Conservation (phyloP, 2,113 vertebrate genomes). For the Periophthalmus modestus region DNA sequence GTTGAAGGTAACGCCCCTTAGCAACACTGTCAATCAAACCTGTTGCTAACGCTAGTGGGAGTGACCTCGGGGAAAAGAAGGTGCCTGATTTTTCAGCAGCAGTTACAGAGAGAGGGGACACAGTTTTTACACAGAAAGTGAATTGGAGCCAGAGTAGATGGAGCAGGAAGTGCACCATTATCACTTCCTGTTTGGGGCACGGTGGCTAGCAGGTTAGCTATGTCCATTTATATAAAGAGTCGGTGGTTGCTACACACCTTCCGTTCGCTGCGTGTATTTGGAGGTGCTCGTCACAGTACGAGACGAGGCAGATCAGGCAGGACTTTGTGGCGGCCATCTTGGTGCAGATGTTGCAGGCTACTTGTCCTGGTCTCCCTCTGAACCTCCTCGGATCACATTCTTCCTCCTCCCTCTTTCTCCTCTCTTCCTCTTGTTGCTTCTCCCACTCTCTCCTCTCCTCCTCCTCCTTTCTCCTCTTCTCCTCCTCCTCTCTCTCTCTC, state of each 20-base stretch:
- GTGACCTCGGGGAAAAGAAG: too few species aligned
- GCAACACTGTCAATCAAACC: too few species aligned
- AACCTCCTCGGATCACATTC: neutral
- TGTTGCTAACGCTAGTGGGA: too few species aligned
- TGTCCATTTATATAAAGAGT: too few species aligned
- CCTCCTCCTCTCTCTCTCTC: neutral
- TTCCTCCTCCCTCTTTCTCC: neutral
- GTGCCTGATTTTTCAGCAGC: too few species aligned
- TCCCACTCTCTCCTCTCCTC: neutral
- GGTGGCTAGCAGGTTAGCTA: too few species aligned
- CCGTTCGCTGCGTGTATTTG: constrained; percentile 78
- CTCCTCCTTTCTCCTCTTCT: neutral
- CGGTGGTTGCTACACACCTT: constrained; percentile 44
- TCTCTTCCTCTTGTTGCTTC: neutral
- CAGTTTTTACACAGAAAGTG: too few species aligned
- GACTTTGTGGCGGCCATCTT: constrained; percentile 85
- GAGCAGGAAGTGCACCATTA: too few species aligned
- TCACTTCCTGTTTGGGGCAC: too few species aligned
- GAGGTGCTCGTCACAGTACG: constrained; percentile 87
- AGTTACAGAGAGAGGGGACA: too few species aligned
- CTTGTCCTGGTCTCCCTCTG: constrained; percentile 64
- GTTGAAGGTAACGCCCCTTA: too few species aligned
- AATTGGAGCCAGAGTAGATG: too few species aligned
- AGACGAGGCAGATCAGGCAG: constrained; percentile 88
- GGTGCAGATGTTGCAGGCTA: constrained; percentile 86